These are phyloP conservation scores for Frieseomelitta varia DNA, from an alignment of 1,140 invertebrate species.

Conservation along the genomic window DNA sequence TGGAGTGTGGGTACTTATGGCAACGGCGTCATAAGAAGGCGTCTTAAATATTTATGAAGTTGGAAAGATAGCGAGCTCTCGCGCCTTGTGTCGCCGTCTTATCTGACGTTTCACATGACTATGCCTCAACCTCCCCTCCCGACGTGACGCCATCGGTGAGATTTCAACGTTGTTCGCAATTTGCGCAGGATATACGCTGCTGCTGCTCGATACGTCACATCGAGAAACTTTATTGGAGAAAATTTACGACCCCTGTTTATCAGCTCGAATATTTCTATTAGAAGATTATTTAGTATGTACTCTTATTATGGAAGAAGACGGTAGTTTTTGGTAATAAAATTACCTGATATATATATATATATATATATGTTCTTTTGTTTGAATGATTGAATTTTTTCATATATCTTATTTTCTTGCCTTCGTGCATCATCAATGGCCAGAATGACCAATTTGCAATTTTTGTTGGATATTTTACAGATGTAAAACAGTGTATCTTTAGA, in stretches of 20 bases:
- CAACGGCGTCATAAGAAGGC: slow-evolving; percentile 54
- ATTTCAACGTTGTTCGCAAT: slow-evolving; percentile 42
- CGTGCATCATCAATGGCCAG: background rate
- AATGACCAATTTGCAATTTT: background rate
- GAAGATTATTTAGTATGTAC: background rate
- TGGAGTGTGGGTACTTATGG: slow-evolving; percentile 44
- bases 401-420: too few relatives aligned
- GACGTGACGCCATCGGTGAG: slow-evolving; percentile 12
- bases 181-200: background rate
- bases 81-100: slow-evolving; percentile 45
- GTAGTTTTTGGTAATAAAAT: background rate
- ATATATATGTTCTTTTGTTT: too few relatives aligned
- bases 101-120: slow-evolving; percentile 53
- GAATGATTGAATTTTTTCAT: too few relatives aligned
- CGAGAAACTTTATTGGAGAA: background rate
- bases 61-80: slow-evolving; percentile 48
- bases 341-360: too few relatives aligned
- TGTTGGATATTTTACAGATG: too few relatives aligned
- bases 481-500: too few relatives aligned
- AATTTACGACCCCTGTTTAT: background rate
- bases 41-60: slow-evolving; percentile 75
- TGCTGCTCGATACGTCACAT: background rate
- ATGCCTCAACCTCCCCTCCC: background rate
- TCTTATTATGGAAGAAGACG: too few relatives aligned
- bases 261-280: background rate